Conservation (phyloP, 1,140 invertebrate genomes). For the Nixonia krombeini region DNA sequence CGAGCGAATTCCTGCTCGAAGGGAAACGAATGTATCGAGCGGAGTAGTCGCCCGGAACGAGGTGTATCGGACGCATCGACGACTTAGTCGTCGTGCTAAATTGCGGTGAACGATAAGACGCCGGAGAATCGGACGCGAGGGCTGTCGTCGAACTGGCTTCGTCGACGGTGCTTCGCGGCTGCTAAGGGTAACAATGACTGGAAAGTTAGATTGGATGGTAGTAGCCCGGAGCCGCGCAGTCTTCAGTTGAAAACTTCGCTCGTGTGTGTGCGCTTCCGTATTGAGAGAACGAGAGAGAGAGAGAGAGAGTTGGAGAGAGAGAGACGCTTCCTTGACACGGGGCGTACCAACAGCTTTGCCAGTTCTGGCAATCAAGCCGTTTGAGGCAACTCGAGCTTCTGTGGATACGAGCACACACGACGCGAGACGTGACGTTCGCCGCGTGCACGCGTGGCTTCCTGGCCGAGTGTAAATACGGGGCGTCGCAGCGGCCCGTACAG, state of each 20-base stretch:
- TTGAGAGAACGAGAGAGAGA: too few species aligned
- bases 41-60: neutral
- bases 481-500: too few species aligned
- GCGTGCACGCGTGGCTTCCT: conserved; percentile 23
- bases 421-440: conserved; percentile 17
- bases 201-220: conserved; percentile 55
- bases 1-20: neutral
- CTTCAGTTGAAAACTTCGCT: conserved; percentile 50
- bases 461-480: conserved; percentile 17
- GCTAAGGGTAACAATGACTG: conserved; percentile 19
- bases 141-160: too few species aligned
- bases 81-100: too few species aligned
- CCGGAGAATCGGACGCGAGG: too few species aligned
- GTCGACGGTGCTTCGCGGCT: neutral
- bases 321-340: conserved; percentile 44
- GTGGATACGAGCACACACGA: conserved; percentile 19
- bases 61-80: neutral
- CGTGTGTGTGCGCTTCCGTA: conserved; percentile 38
- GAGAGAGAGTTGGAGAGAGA: too few species aligned
- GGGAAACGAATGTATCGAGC: neutral
- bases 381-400: conserved; percentile 36
- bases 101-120: too few species aligned
- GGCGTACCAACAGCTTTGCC: conserved; percentile 47
- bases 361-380: conserved; percentile 47
- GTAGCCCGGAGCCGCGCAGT: conserved; percentile 15